Conservation (phyloP, 1,140 invertebrate genomes). For the Drosophila pandora region DNA sequence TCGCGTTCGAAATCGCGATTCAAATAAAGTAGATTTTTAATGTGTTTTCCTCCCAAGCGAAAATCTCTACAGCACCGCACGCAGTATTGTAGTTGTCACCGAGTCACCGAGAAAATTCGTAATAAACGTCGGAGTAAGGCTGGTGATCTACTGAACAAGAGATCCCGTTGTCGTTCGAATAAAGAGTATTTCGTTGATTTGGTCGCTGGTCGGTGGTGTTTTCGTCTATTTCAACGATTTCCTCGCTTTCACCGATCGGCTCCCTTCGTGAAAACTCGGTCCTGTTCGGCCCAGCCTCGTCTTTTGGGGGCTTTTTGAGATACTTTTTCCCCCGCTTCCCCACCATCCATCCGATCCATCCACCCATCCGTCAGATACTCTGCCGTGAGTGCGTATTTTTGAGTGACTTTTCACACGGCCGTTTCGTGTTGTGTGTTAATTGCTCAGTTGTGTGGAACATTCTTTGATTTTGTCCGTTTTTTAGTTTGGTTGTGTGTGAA, state of each 20-base stretch:
- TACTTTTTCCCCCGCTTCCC: slow-evolving; percentile 7
- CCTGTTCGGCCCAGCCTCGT: slow-evolving; percentile 9
- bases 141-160: slow-evolving; percentile 84
- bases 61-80: slow-evolving; percentile 80
- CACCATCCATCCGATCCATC: too few relatives aligned
- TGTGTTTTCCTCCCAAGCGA: slow-evolving; percentile 48
- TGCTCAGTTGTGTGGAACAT: slow-evolving; percentile 80
- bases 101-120: slow-evolving; percentile 84
- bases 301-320: slow-evolving; percentile 52
- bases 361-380: background rate
- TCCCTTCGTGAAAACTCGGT: slow-evolving; percentile 42
- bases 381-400: slow-evolving; percentile 13
- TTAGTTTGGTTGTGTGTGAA: slow-evolving; percentile 49
- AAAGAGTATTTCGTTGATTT: slow-evolving; percentile 83
- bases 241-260: slow-evolving; percentile 19
- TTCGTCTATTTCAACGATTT: slow-evolving; percentile 77
- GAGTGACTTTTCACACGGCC: slow-evolving; percentile 44
- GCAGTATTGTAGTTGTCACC: slow-evolving; percentile 83
- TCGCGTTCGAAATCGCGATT: slow-evolving; percentile 52
- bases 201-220: slow-evolving; percentile 55
- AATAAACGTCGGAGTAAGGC: slow-evolving; percentile 84
- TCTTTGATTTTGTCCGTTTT: slow-evolving; percentile 64
- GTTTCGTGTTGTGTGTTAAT: slow-evolving; percentile 63
- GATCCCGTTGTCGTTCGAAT: slow-evolving; percentile 84
- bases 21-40: slow-evolving; percentile 22